These are phyloP conservation scores for Toxostoma redivivum DNA, from an alignment of 2,113 vertebrate species.

Conservation along the genomic window DNA sequence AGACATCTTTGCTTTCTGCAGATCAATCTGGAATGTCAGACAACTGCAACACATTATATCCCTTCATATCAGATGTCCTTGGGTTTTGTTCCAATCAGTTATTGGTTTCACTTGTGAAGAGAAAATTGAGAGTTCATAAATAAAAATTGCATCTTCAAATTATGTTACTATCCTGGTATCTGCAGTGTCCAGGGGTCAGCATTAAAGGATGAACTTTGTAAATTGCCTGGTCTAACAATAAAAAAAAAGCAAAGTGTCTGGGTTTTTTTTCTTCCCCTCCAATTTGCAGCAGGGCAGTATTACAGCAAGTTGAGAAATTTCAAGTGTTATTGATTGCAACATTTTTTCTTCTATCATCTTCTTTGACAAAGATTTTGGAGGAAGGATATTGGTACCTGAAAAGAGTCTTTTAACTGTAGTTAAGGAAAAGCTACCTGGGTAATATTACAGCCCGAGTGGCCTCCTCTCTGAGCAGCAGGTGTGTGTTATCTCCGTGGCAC, in stretches of 20 bases:
- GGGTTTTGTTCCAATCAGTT: background rate
- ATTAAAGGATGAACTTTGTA: background rate
- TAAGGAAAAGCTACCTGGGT: background rate
- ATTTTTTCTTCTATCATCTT: background rate
- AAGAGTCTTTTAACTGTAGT: background rate
- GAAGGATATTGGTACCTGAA: background rate
- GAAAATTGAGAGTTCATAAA: background rate
- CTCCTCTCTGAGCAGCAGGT: background rate
- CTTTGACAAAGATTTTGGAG: background rate
- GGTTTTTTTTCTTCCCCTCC: fast-evolving
- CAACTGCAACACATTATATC: background rate
- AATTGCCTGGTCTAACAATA: background rate
- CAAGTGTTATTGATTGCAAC: background rate
- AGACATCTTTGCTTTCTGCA: background rate
- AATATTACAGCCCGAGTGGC: background rate
- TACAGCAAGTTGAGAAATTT: background rate
- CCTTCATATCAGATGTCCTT: background rate
- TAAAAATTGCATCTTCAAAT: background rate
- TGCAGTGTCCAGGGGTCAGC: background rate
- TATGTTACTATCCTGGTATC: background rate
- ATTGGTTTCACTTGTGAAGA: background rate
- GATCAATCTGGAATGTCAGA: background rate
- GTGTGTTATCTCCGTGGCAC: background rate
- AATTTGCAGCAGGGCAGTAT: background rate
- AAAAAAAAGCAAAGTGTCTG: background rate